Percentiles rank a stretch among this genome's conserved stretches.
These are phyloP conservation scores for Percina caprodes DNA, from an alignment of 2,113 vertebrate species.

Conservation along the genomic window DNA sequence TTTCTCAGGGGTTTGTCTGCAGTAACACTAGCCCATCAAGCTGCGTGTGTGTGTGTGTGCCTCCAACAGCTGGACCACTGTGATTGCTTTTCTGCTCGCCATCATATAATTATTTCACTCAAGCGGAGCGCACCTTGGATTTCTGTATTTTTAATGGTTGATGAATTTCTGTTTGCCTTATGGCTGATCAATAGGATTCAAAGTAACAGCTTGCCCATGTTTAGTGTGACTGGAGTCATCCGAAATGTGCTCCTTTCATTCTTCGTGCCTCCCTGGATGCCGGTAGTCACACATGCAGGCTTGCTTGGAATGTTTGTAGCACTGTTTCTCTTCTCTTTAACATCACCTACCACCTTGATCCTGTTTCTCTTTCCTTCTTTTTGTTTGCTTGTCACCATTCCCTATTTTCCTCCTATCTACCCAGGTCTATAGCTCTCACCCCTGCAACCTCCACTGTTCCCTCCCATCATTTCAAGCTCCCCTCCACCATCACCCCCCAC, in stretches of 20 bases:
- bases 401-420: constrained; percentile 71
- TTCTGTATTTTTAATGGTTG: constrained; percentile 36
- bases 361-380: constrained; percentile 74
- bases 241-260: constrained; percentile 39
- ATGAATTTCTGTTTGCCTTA: constrained; percentile 39
- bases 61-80: constrained; percentile 56
- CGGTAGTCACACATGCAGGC: constrained; percentile 70
- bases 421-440: constrained; percentile 69
- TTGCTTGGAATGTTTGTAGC: constrained; percentile 67
- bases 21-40: constrained; percentile 53
- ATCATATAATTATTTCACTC: constrained; percentile 56
- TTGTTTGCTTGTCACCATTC: constrained; percentile 67
- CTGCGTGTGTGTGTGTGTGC: constrained; percentile 7
- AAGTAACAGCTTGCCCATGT: constrained; percentile 52
- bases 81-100: constrained; percentile 35
- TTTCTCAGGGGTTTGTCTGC: constrained; percentile 57
- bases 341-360: constrained; percentile 80
- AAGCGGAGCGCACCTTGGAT: constrained; percentile 11
- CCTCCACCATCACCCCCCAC: constrained; percentile 34
- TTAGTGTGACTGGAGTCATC: constrained; percentile 43
- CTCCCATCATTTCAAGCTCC: constrained; percentile 67
- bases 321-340: constrained; percentile 40
- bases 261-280: constrained; percentile 26
- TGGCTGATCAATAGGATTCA: constrained; percentile 23
- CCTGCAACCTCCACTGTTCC: constrained; percentile 68